Evolutionary conservation across 2,113 vertebrate genomes (phyloP).

Genomic region (Mus spicilegus): DNA sequence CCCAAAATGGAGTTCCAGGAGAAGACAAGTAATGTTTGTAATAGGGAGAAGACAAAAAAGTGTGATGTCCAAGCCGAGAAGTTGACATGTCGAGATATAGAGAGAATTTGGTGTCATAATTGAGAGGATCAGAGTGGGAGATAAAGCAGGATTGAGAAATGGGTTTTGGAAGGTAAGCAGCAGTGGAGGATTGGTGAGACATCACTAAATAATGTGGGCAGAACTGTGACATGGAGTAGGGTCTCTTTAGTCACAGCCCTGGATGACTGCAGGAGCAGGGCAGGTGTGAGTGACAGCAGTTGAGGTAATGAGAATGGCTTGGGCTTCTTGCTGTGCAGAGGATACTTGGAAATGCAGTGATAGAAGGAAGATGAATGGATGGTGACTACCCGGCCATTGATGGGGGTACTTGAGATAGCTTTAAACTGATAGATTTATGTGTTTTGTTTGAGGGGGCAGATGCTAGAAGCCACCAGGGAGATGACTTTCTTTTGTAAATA

Average conservation of each 20-base stretch:
- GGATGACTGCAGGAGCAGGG: background rate
- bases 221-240: background rate
- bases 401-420: background rate
- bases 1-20: no score
- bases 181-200: background rate
- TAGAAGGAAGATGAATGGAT: background rate
- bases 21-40: background rate
- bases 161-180: background rate
- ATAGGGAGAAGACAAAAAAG: background rate
- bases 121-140: background rate
- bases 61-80: background rate
- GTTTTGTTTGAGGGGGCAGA: background rate
- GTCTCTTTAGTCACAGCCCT: no score
- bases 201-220: background rate
- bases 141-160: background rate
- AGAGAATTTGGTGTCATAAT: no score
- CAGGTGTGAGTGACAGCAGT: background rate
- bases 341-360: background rate
- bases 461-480: background rate
- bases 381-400: background rate
- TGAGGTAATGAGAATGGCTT: background rate
- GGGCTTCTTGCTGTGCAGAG: background rate
- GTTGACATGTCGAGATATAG: background rate
- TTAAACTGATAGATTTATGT: background rate
- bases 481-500: background rate